A percentile compares a stretch with the other conserved stretches of the same genome.
These are phyloP conservation scores for Pachyrhynchus sulphureomaculatus DNA, from an alignment of 1,140 invertebrate genomes.

Conservation along the genomic window DNA sequence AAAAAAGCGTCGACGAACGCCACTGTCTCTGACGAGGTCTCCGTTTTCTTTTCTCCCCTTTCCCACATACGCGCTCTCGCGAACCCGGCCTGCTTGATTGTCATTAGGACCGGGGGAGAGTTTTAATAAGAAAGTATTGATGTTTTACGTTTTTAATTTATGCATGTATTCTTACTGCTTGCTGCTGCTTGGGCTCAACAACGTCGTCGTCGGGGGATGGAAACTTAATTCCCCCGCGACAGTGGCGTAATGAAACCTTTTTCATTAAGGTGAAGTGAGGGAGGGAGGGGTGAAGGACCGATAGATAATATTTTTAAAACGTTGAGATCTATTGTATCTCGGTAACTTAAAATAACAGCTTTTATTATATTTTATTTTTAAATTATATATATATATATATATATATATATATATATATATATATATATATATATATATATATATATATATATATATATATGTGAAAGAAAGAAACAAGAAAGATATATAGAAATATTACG, in stretches of 20 bases:
- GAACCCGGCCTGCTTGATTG: slow-evolving; percentile 45
- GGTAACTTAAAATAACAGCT: too few relatives aligned
- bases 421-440: too few relatives aligned
- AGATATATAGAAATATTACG: too few relatives aligned
- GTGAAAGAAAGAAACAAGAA: too few relatives aligned
- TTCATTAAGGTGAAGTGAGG: slow-evolving; percentile 2
- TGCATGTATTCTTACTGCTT: slow-evolving; percentile 49
- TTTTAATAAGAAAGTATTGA: slow-evolving; percentile 55
- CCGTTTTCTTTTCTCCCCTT: slow-evolving; percentile 34
- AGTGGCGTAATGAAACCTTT: slow-evolving; percentile 32
- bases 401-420: too few relatives aligned
- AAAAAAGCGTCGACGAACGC: slow-evolving; percentile 24
- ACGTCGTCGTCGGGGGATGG: slow-evolving; percentile 29
- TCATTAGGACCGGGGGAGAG: slow-evolving; percentile 50
- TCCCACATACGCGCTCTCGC: slow-evolving; percentile 38
- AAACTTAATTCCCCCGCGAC: slow-evolving; percentile 33
- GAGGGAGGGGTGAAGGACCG: too few relatives aligned
- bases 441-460: too few relatives aligned
- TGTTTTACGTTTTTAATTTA: slow-evolving; percentile 51
- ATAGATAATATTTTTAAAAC: too few relatives aligned
- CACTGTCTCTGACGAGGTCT: slow-evolving; percentile 33
- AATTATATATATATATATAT: too few relatives aligned
- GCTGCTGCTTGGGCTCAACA: slow-evolving; percentile 13
- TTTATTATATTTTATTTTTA: too few relatives aligned
- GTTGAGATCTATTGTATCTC: too few relatives aligned